Conservation (phyloP, 2,113 vertebrate genomes). For the Nycticryphes semicollaris region DNA sequence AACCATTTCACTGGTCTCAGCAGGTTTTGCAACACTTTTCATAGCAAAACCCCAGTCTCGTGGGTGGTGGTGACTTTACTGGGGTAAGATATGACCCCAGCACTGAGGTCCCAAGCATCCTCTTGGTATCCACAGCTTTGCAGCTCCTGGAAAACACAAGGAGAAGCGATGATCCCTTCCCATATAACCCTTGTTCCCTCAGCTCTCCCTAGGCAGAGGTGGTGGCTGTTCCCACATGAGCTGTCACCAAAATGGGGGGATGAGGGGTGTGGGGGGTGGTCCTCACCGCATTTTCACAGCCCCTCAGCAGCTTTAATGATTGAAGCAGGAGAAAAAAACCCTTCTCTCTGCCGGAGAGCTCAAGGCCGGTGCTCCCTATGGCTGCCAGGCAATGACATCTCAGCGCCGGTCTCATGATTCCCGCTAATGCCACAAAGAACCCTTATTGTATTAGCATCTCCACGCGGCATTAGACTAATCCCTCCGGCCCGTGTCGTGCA, state of each 20-base stretch:
- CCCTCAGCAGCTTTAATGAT: background rate
- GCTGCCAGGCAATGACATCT: constrained; percentile 57
- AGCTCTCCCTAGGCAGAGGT: background rate
- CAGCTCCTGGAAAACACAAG: background rate
- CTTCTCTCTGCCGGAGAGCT: background rate
- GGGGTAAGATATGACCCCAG: background rate
- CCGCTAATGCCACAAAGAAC: constrained; percentile 45
- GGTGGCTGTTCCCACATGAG: accelerated
- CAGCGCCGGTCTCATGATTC: constrained; percentile 36
- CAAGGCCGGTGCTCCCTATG: background rate
- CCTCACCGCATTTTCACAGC: background rate
- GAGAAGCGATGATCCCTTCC: background rate
- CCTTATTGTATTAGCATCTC: constrained; percentile 48
- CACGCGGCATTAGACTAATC: background rate
- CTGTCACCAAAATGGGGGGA: background rate
- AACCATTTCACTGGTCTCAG: background rate
- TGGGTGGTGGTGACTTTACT: accelerated
- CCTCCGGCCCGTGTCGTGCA: background rate
- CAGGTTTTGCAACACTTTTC: background rate
- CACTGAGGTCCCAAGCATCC: background rate
- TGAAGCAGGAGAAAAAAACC: background rate
- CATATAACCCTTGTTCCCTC: background rate
- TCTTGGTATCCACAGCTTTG: background rate
- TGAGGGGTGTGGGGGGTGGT: too few relatives aligned
- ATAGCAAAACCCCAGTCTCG: background rate